These are phyloP conservation scores for Nerophis lumbriciformis DNA, from an alignment of 2,113 vertebrate genomes.

Conservation along the genomic window DNA sequence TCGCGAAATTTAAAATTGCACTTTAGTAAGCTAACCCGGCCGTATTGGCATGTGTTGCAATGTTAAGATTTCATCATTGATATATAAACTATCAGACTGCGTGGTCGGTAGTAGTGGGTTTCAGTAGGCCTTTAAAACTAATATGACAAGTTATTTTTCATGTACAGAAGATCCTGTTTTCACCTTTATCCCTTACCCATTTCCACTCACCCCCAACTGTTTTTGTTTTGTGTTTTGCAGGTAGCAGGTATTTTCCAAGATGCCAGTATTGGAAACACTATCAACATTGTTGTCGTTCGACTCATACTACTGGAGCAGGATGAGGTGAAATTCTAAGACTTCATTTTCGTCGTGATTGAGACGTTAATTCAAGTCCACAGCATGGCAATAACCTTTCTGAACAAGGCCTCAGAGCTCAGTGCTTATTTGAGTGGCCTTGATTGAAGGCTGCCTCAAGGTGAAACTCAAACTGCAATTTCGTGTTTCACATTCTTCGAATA, in stretches of 20 bases:
- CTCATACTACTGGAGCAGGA: constrained; percentile 87
- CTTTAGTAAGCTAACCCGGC: too few relatives aligned
- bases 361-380: neutral
- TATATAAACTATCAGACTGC: too few relatives aligned
- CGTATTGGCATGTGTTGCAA: too few relatives aligned
- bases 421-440: neutral
- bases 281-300: constrained; percentile 89
- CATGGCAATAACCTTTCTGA: neutral
- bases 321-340: constrained; percentile 73
- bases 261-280: constrained; percentile 89
- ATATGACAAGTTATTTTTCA: too few relatives aligned
- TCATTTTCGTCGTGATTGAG: neutral
- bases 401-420: neutral
- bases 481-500: neutral
- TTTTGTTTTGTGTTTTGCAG: constrained; percentile 57
- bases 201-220: neutral
- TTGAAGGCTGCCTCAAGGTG: neutral
- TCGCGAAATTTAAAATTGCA: too few relatives aligned
- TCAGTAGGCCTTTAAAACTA: too few relatives aligned
- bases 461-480: neutral
- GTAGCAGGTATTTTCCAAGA: constrained; percentile 89
- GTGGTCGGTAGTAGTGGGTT: too few relatives aligned
- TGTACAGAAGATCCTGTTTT: too few relatives aligned
- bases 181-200: too few relatives aligned
- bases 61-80: too few relatives aligned